Percentiles rank a stretch among this genome's conserved stretches.
phyloP scores from a whole-genome alignment of 1,140 invertebrate genomes.

The Ips typographus region DNA sequence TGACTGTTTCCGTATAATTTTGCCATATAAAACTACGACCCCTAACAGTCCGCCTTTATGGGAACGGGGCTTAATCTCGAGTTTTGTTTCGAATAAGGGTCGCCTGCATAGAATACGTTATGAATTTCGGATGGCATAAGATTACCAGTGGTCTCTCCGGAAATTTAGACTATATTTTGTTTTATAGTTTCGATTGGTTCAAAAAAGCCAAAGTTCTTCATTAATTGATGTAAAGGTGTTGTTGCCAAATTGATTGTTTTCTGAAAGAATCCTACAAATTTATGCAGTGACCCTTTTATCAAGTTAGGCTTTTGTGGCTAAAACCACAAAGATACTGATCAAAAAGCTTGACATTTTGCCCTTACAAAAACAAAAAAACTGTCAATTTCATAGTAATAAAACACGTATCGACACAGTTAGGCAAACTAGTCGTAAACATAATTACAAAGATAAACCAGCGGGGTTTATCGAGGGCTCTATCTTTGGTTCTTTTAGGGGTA shows the following conservation, averaged over 20 bases:
- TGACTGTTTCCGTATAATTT: conserved; percentile 36
- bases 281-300: no score
- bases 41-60: conserved; percentile 28
- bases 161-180: no score
- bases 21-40: conserved; percentile 26
- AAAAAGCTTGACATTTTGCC: no score
- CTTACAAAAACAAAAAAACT: no score
- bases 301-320: no score
- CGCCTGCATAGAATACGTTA: conserved; percentile 28
- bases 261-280: no score
- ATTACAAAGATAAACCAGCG: conserved; percentile 31
- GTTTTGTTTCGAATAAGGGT: conserved; percentile 19
- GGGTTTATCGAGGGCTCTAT: conserved; percentile 30
- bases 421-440: conserved; percentile 18
- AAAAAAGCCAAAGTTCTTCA: no score
- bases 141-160: no score
- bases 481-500: conserved; percentile 13
- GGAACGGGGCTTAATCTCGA: conserved; percentile 25
- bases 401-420: conserved; percentile 1
- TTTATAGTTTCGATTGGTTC: no score
- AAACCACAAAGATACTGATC: no score
- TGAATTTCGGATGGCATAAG: neutral
- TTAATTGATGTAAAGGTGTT: no score
- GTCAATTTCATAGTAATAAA: neutral
- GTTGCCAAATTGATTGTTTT: no score